Evolutionary conservation across 2,797 vertebrate species (phyloP).

Genomic region (Cetoscarus ocellatus): DNA sequence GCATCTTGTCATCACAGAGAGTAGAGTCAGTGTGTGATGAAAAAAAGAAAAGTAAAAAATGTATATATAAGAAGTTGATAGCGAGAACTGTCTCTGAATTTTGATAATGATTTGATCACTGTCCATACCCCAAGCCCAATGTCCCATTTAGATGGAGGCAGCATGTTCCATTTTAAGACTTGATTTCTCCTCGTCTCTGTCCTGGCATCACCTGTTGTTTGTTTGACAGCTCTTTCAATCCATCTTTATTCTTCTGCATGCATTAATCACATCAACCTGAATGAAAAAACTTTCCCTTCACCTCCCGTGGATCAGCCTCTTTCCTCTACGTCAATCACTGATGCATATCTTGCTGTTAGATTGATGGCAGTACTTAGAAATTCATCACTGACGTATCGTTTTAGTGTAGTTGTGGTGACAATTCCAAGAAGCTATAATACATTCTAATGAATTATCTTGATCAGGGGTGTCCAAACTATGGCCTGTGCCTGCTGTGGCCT

Average conservation of each 20-base stretch:
- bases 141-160: no score
- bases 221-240: slow-evolving; percentile 60
- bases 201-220: slow-evolving; percentile 31
- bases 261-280: slow-evolving; percentile 61
- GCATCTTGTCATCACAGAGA: no score
- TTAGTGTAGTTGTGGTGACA: not conserved
- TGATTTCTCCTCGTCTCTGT: slow-evolving; percentile 46
- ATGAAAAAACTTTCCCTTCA: slow-evolving; percentile 43
- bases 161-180: slow-evolving; percentile 54
- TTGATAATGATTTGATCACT: no score
- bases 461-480: no score
- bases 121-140: no score
- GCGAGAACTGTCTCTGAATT: no score
- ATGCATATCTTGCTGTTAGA: slow-evolving; percentile 29
- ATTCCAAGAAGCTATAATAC: not conserved
- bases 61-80: no score
- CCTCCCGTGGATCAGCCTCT: slow-evolving; percentile 53
- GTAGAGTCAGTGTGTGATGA: no score
- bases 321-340: slow-evolving; percentile 41
- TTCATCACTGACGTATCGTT: slow-evolving; percentile 9
- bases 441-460: not conserved
- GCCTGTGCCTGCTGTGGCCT: no score
- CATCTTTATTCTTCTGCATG: slow-evolving; percentile 42
- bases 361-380: slow-evolving; percentile 4
- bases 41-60: no score